Evolutionary conservation across 2,797 vertebrate genomes (phyloP), one percentile per base, ranked within the genome.

Genomic region (Coracias cyanogaster): DNA sequence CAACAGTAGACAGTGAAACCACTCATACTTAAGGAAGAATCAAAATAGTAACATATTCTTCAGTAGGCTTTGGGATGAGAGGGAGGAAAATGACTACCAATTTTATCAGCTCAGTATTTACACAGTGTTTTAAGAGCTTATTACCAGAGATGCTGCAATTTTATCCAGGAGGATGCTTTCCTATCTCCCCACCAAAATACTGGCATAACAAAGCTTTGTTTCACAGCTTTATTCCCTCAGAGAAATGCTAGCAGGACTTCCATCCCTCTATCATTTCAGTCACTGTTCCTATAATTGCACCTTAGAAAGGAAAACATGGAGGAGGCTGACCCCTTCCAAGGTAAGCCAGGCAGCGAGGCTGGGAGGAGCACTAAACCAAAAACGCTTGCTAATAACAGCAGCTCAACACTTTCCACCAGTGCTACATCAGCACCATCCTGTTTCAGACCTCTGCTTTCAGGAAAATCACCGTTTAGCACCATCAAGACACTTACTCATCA

Each of bases 51-150:
- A 58, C 41, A 60, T 26, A 62, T 29, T 79, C 33, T 69, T 76
- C 54, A 70, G 22, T 15, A 73, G 39, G 46, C 31, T 84, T 45
- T 46, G 26, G n/a, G 21, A 67, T 54, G 14, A 43, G n/a, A 93
- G 49, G n/a, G 10, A 82, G 11, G 39, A 57, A 87, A 71, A 67
- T 45, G 52, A 49, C 46, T n/a, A 71, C 37, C n/a, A 35, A 76
- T 55, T 84, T 92, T 76, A 89, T 77, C 82, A 79, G 51, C 39
- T 90, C 39, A n/a, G 60, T 71, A 73, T 86, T 79, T 89, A 72
- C 25, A 39, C 1, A 1, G 18, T 81, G 29, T 49, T 89, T 41
- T 45, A 94, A 89, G 37, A 84, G 19, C 18, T 91, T 76, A 73
- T 79, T 62, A 87, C 43, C 49, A 79, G 25, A 93, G 26, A 4